These are phyloP conservation scores for Psittacula echo DNA, from an alignment of 2,797 vertebrate genomes.

Conservation along the genomic window DNA sequence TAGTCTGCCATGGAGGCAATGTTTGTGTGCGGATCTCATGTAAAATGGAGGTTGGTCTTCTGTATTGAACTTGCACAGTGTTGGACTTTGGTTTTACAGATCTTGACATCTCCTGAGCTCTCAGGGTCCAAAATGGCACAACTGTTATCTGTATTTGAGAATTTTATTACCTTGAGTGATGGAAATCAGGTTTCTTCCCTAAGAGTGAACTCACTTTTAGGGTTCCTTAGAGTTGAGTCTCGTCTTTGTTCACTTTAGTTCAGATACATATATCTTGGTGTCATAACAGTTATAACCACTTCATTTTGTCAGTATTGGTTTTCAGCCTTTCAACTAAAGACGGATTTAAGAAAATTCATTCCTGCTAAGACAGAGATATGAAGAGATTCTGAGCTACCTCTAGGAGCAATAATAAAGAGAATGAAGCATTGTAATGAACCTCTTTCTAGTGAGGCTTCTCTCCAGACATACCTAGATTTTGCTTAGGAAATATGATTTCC, in stretches of 20 bases:
- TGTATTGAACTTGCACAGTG: not conserved
- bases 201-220: not conserved
- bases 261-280: not conserved
- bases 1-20: not conserved
- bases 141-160: not conserved
- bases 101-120: not conserved
- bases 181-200: not conserved
- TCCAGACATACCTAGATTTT: not conserved
- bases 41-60: not conserved
- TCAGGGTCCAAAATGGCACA: not conserved
- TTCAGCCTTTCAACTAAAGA: not conserved
- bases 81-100: not conserved
- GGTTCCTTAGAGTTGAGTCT: not conserved
- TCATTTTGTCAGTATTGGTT: not conserved
- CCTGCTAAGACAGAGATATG: not conserved
- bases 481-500: conserved; percentile 14
- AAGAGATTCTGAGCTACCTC: not conserved
- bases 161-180: not conserved
- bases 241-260: not conserved
- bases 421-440: not conserved
- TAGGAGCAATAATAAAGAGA: not conserved
- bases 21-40: not conserved
- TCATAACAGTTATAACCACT: not conserved
- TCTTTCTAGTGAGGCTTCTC: not conserved
- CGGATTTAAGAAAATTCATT: not conserved